These are phyloP conservation scores for Watsonalla binaria DNA, from an alignment of 2,888 invertebrate species.

Conservation along the genomic window DNA sequence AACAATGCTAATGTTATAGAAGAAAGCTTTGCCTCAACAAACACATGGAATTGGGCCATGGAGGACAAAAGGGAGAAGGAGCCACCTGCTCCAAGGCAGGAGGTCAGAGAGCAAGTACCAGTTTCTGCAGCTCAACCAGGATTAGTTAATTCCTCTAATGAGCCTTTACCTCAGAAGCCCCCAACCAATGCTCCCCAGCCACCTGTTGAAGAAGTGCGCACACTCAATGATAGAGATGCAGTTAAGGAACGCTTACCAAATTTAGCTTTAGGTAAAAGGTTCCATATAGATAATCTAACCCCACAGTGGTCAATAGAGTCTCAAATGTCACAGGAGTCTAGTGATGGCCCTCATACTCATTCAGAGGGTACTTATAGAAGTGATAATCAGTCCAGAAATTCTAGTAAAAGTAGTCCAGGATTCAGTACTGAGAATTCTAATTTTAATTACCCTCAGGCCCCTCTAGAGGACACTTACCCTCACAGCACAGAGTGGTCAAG, in stretches of 20 bases:
- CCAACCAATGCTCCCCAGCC: slow-evolving; percentile 27
- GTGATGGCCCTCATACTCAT: slow-evolving; percentile 79
- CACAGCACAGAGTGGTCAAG: slow-evolving; percentile 52
- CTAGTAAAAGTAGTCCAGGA: slow-evolving; percentile 67
- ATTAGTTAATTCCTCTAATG: slow-evolving; percentile 28
- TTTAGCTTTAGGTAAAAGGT: slow-evolving; percentile 62
- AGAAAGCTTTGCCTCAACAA: slow-evolving; percentile 78
- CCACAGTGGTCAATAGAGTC: slow-evolving; percentile 84
- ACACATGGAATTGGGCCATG: slow-evolving; percentile 81
- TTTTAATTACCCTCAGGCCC: slow-evolving; percentile 58
- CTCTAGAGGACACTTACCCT: slow-evolving; percentile 41
- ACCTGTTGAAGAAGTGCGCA: slow-evolving; percentile 47
- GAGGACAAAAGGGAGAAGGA: slow-evolving; percentile 65
- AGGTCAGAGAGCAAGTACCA: slow-evolving; percentile 21
- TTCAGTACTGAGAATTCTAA: slow-evolving; percentile 58
- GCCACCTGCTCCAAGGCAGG: slow-evolving; percentile 16
- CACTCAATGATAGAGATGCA: slow-evolving; percentile 58
- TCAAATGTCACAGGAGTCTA: slow-evolving; percentile 82
- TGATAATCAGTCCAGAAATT: slow-evolving; percentile 78
- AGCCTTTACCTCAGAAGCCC: slow-evolving; percentile 23
- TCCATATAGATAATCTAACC: slow-evolving; percentile 64
- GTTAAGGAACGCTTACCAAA: slow-evolving; percentile 65
- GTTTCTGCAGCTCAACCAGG: slow-evolving; percentile 23
- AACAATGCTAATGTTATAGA: slow-evolving; percentile 73
- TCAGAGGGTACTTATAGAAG: slow-evolving; percentile 80